Base-by-base conservation (phyloP, 2,797 vertebrate species). In the Gymnothorax javanicus region DNA sequence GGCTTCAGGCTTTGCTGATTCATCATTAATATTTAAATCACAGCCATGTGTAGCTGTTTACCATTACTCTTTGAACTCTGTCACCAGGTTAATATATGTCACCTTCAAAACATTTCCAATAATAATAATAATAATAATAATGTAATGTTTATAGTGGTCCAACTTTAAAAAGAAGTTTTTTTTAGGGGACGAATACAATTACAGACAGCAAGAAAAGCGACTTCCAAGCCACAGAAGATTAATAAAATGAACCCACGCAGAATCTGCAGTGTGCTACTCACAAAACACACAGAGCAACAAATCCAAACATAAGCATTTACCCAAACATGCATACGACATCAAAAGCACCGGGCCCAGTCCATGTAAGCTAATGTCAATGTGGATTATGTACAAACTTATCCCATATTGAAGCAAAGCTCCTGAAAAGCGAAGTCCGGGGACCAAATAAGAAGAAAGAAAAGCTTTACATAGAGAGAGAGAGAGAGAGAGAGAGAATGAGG, bases 21-120 rank as follows among this genome's bases (percentile, higher is more conserved):
- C 82, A 56, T 25, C 86, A 86, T 82, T 64, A 64, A 82, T 86
- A 50, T 83, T 69, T 33, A 58, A 71, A 71, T 50, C 79, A n/a
- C 52, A 23, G 13, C 64, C 58, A 11, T 20, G 23, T 57, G 23
- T 82, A 71, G n/a, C 52, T 83, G 52, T 20, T 50, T 25, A 13
- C 77, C 83, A 62, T 69, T 56, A 83, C 54, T 67, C 52, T 69
- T 87, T 58, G 57, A 25, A 64, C 43, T 13, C 60, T 23, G 59
- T 75, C 75, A 81, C 77, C 54, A n/a, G 20, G 52, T 79, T 67
- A 7, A 20, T 33, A 84, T n/a, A 67, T 17, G 20, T 15, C 82
- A 8, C 27, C 6, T 62, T 59, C 58, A 43, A 81, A 43, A 43
- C n/a, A 43, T 43, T 43, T 43, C 33, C 2, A 2, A 43, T 1